Base-by-base conservation (phyloP, 2,113 vertebrate genomes). In the Pterocles burchelli region DNA sequence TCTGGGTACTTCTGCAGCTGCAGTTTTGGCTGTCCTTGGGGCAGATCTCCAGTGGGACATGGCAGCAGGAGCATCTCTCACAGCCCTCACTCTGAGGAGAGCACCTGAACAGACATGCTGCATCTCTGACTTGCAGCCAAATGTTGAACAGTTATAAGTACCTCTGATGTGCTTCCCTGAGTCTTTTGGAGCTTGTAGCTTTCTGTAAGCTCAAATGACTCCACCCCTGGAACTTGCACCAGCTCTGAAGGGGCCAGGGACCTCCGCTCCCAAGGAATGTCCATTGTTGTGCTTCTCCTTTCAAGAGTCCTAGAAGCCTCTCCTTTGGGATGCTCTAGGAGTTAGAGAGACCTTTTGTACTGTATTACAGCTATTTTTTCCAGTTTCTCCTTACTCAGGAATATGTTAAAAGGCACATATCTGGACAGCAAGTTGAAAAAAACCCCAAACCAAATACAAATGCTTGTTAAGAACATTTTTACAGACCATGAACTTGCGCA, bases 1-100 rank as follows among this genome's bases (percentile, higher is more conserved):
- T 22, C 7, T 0, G 0, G 22, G 17, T 28, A 11, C 21, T 19
- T 28, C 25, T 36, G 18, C 6, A 70, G 61, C 43, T 81, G 22
- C 33, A 43, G 46, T 10, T 93, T 46, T 65, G 17, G 16, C 46
- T 85, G 62, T 45, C 45, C 33, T 21, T 18, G 41, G 52, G 74
- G 55, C 34, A 67, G 55, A 13, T 74, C 43, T 58, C 45, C 52
- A 29, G 10, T 0, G 1, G 7, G 61, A 41, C 5, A 4, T n/a
- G 76, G 20, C 29, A 9, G 11, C 2, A 0, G 65, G 31, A 88
- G 2, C 12, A 1, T 34, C 19, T 71, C 29, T 71, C 33, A 38
- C 17, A 45, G 5, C 13, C 12, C 15, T n/a, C 1, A 1, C 19
- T 90, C 45, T 4, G 5, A 62, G 31, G 34, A 29, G 34, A 82